Evolutionary conservation across 2,888 invertebrate genomes (phyloP).

Genomic region (Girardia tigrina): DNA sequence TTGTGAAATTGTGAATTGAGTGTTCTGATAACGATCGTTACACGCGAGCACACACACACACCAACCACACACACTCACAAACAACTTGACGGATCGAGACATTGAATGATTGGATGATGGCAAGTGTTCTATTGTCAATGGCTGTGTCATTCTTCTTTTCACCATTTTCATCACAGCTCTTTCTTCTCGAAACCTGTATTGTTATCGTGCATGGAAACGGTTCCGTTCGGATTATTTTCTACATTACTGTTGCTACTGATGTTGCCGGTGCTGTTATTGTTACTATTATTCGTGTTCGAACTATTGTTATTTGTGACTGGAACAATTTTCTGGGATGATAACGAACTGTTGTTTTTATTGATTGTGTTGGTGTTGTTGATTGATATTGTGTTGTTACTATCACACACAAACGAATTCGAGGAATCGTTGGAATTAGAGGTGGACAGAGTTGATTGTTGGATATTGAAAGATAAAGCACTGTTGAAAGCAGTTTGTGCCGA

Average conservation of each 20-base stretch:
- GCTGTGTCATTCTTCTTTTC: no score
- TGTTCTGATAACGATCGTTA: no score
- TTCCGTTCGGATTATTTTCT: background rate
- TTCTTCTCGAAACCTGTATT: background rate
- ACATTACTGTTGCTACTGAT: background rate
- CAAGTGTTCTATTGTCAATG: no score
- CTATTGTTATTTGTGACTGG: no score
- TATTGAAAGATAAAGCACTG: background rate
- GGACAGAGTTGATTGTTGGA: background rate
- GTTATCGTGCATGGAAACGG: background rate
- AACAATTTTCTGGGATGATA: no score
- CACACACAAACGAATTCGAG: background rate
- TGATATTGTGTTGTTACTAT: background rate
- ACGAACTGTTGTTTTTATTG: background rate
- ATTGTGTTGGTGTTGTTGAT: background rate
- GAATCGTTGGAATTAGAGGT: background rate
- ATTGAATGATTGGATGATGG: background rate
- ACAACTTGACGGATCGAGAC: background rate
- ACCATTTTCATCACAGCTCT: background rate
- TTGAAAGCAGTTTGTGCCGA: slow-evolving; percentile 15
- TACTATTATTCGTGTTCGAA: no score
- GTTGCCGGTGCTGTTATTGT: no score
- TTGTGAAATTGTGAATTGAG: no score
- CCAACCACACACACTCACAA: no score
- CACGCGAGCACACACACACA: no score